Conservation (phyloP, 2,888 invertebrate genomes). For the Antitype chi region DNA sequence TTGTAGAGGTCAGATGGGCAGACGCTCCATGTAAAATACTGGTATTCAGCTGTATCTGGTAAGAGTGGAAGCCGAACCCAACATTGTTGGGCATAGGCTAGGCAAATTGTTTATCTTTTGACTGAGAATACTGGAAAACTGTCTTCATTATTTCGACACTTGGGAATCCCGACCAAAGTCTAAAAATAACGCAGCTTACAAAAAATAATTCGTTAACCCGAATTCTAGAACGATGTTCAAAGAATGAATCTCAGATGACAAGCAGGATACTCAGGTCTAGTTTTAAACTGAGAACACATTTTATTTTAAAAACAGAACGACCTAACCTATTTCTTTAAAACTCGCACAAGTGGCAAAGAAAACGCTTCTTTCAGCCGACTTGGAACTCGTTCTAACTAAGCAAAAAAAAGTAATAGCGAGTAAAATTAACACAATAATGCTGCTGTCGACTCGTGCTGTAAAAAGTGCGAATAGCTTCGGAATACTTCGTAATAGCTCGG, state of each 20-base stretch:
- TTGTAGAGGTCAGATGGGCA: no score
- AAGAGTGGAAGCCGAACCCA: no score
- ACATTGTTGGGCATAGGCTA: no score
- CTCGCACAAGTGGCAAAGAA: conserved; percentile 52
- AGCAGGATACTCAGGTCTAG: conserved; percentile 14
- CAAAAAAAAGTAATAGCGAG: conserved; percentile 55
- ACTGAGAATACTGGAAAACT: background rate
- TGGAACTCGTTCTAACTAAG: conserved; percentile 56
- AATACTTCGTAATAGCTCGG: conserved; percentile 69
- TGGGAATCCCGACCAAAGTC: background rate
- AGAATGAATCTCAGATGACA: background rate
- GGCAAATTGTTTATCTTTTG: no score
- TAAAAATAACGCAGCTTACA: background rate
- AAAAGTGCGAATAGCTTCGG: conserved; percentile 70
- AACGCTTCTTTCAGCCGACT: conserved; percentile 56
- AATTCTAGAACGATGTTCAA: background rate
- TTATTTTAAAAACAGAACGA: conserved; percentile 31
- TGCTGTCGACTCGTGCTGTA: conserved; percentile 64
- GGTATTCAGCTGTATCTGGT: no score
- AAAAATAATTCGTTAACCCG: background rate
- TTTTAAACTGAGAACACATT: conserved; percentile 17
- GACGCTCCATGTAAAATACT: no score
- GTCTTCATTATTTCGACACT: background rate
- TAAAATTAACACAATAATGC: conserved; percentile 68
- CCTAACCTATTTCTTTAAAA: conserved; percentile 56